Evolutionary conservation across 2,797 vertebrate species (phyloP), one percentile per base, ranked within the genome.

Genomic region (Xenops minutus): DNA sequence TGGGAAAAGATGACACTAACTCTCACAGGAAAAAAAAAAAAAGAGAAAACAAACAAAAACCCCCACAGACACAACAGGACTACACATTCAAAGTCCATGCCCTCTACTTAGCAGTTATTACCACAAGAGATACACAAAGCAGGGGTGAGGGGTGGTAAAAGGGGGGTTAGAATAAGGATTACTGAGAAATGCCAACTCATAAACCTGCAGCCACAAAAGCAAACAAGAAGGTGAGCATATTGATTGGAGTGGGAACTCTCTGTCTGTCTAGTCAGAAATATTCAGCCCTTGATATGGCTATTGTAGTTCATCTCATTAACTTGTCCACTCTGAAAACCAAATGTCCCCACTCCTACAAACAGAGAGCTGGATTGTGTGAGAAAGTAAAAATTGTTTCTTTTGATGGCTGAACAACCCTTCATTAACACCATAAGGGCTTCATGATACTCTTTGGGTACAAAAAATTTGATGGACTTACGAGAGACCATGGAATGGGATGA

Each of bases 61-160:
- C 44, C 44, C 46, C 24, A 26, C 13, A 26, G 13, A 49, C 4
- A 4, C 2, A 0, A 32, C 10, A 37, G 2, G 9, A 12, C n/a
- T 52, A 2, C 61, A 14, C 9, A 19, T 68, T 20, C 24, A 23
- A 84, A 77, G 8, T 12, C 5, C 58, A 24, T 27, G 30, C 6
- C 9, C 12, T 48, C n/a, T 51, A 8, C 15, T 69, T 76, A 30
- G 14, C 37, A 51, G 58, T 63, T 30, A 56, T 29, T 19, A 20
- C 5, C 6, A n/a, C n/a, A 67, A 23, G 17, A 89, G 23, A 44
- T 19, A 62, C 6, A 41, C 4, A 61, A n/a, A n/a, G n/a, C n/a
- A n/a, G n/a, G n/a, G n/a, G n/a, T n/a, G n/a, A n/a, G n/a, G n/a
- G n/a, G n/a, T n/a, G n/a, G n/a, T n/a, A n/a, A 73, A 44, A 48